Evolutionary conservation across 2,888 invertebrate genomes (phyloP).

Genomic region (Lymantria dispar): DNA sequence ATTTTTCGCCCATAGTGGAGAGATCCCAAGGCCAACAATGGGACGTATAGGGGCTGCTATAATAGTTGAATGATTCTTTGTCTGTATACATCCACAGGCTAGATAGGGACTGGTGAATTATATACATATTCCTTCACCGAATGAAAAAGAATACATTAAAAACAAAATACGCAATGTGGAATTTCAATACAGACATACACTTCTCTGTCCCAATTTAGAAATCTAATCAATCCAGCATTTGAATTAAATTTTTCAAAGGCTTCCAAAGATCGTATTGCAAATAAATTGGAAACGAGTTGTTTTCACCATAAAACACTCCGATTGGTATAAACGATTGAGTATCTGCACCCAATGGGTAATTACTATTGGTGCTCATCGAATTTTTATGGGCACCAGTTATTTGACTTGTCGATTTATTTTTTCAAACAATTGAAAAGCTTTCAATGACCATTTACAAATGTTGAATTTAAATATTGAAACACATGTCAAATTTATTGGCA

Average conservation of each 20-base stretch:
- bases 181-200: neutral
- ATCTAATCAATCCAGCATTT: constrained; percentile 1
- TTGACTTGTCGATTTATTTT: constrained; percentile 24
- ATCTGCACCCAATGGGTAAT: constrained; percentile 40
- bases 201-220: constrained; percentile 2
- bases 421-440: constrained; percentile 20
- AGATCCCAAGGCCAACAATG: too few species aligned
- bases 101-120: too few species aligned
- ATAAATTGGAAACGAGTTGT: constrained; percentile 32
- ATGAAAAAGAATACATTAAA: constrained; percentile 5
- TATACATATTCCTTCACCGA: too few species aligned
- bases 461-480: too few species aligned
- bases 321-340: constrained; percentile 25
- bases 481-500: too few species aligned
- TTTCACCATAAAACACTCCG: constrained; percentile 27
- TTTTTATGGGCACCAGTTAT: constrained; percentile 30
- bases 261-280: constrained; percentile 9
- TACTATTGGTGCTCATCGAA: constrained; percentile 31
- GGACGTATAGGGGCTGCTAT: too few species aligned
- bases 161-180: neutral
- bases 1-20: too few species aligned
- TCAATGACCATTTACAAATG: too few species aligned
- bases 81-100: too few species aligned
- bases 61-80: too few species aligned
- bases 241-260: constrained; percentile 3